Conservation (phyloP, 2,113 vertebrate genomes). For the Neotoma lepida region DNA sequence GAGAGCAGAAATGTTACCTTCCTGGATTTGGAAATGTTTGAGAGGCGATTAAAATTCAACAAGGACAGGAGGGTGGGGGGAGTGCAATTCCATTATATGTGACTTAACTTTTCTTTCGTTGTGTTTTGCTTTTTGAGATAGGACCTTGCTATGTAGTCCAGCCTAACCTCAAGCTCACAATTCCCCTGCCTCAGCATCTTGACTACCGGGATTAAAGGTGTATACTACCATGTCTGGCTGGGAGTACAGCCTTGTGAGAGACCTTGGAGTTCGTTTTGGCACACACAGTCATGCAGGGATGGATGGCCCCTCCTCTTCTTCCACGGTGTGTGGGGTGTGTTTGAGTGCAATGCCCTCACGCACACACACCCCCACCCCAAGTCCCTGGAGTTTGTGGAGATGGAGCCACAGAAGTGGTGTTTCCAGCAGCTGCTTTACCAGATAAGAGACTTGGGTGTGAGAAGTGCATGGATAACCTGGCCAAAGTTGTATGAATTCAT, state of each 20-base stretch:
- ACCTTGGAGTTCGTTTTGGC: background rate
- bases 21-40: background rate
- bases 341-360: slow-evolving; percentile 85
- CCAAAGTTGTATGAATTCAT: slow-evolving; percentile 87
- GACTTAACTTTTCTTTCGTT: background rate
- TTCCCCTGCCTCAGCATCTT: background rate
- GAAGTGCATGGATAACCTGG: slow-evolving; percentile 96
- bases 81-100: background rate
- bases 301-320: slow-evolving; percentile 73
- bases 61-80: background rate
- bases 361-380: slow-evolving; percentile 77
- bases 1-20: background rate
- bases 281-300: slow-evolving; percentile 66
- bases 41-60: background rate
- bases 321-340: slow-evolving; percentile 35
- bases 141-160: background rate
- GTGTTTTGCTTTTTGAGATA: background rate
- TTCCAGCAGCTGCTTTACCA: slow-evolving; percentile 96
- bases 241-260: background rate
- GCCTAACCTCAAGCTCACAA: background rate
- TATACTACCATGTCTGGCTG: background rate
- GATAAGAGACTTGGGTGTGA: slow-evolving; percentile 98
- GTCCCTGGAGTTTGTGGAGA: slow-evolving; percentile 92
- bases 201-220: background rate
- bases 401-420: slow-evolving; percentile 94